phyloP scores from a whole-genome alignment of 2,888 invertebrate genomes.

The Lepidochrysops patricia region DNA sequence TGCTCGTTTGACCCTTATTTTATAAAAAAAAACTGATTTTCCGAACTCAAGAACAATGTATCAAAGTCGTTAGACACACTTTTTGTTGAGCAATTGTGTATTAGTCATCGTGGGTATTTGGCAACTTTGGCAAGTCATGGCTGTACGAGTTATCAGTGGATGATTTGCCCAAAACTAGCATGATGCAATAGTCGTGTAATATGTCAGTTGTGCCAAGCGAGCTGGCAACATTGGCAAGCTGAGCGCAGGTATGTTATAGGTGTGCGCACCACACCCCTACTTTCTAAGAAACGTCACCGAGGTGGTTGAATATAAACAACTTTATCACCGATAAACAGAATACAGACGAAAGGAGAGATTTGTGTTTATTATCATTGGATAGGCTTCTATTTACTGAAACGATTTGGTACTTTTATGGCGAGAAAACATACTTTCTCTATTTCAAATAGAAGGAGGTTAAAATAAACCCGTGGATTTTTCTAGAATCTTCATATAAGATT shows the following conservation, averaged over 20 bases:
- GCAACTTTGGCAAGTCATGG: neutral
- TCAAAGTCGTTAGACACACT: neutral
- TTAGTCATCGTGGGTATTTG: neutral
- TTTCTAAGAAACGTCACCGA: constrained; percentile 18
- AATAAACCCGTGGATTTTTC: too few species aligned
- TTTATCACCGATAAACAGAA: too few species aligned
- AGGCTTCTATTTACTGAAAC: too few species aligned
- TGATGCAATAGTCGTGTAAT: constrained; percentile 20
- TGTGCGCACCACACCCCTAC: constrained; percentile 23
- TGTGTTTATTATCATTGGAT: too few species aligned
- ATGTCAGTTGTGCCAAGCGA: constrained; percentile 13
- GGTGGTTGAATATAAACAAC: neutral
- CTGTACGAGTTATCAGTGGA: neutral
- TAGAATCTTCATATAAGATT: too few species aligned
- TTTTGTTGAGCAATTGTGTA: neutral
- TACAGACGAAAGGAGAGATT: too few species aligned
- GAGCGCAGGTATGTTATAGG: constrained; percentile 14
- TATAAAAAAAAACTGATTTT: neutral
- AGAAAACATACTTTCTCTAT: too few species aligned
- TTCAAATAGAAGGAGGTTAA: too few species aligned
- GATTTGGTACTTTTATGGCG: too few species aligned
- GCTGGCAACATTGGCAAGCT: too few species aligned
- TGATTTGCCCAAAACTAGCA: neutral
- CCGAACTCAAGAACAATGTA: neutral
- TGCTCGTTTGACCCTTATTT: too few species aligned